These are phyloP conservation scores for Euphonia xanthogaster DNA, from an alignment of 2,797 vertebrate species.

Conservation along the genomic window DNA sequence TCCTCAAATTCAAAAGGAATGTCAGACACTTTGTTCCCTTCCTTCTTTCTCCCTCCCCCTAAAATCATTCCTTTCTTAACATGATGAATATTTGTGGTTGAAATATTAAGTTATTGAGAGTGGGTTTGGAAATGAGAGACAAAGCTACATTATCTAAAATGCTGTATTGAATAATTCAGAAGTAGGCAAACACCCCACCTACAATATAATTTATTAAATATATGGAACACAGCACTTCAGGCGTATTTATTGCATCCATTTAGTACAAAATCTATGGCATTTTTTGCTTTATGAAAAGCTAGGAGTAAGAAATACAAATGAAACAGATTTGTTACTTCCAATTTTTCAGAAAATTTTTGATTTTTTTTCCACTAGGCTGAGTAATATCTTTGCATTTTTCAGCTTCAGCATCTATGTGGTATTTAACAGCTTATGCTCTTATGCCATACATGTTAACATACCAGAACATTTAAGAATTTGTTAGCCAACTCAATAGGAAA, in stretches of 20 bases:
- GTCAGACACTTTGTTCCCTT: not conserved
- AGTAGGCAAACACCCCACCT: conserved; percentile 18
- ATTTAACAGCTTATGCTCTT: not conserved
- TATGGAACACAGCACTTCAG: not conserved
- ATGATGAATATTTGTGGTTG: not conserved
- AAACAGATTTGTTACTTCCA: not conserved
- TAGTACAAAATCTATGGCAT: not conserved
- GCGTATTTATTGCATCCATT: not conserved
- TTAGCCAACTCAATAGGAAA: not conserved
- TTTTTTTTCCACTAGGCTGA: not conserved
- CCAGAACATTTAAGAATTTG: not conserved
- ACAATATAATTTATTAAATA: conserved; percentile 29
- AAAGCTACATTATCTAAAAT: not conserved
- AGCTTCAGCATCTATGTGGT: not conserved
- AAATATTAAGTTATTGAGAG: not conserved
- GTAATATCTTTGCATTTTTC: not conserved
- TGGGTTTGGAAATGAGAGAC: not conserved
- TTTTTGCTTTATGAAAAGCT: not conserved
- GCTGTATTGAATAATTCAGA: conserved; percentile 24
- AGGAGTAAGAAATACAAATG: not conserved
- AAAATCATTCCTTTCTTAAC: not conserved
- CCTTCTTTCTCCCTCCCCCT: not conserved
- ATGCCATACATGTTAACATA: not conserved
- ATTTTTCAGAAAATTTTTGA: not conserved
- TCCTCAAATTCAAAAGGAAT: not conserved